phyloP scores from a whole-genome alignment of 2,113 vertebrate genomes.

The Stigmatopora nigra region DNA sequence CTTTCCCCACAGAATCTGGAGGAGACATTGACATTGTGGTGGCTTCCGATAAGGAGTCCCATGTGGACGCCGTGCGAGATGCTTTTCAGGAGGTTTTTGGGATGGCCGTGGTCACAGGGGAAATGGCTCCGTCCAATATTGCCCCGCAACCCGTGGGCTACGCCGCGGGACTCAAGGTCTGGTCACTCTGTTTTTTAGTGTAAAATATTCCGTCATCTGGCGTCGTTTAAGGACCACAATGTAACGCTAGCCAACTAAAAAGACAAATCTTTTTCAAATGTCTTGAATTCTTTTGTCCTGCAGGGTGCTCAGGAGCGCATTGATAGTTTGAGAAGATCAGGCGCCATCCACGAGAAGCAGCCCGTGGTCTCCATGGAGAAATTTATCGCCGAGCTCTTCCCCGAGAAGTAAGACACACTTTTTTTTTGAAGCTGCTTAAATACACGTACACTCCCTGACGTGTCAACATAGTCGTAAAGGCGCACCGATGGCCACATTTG shows the following conservation, averaged over 20 bases:
- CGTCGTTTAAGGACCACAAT: too few relatives aligned
- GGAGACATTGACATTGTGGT: slow-evolving; percentile 93
- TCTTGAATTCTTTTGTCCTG: slow-evolving; percentile 1
- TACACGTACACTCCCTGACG: background rate
- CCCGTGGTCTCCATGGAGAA: slow-evolving; percentile 88
- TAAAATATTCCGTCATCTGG: too few relatives aligned
- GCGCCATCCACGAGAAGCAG: slow-evolving; percentile 90
- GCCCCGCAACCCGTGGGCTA: slow-evolving; percentile 94
- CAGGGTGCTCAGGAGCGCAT: slow-evolving; percentile 96
- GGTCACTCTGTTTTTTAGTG: slow-evolving; percentile 10
- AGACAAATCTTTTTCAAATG: background rate
- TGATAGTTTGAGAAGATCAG: slow-evolving; percentile 78
- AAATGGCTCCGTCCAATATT: slow-evolving; percentile 87
- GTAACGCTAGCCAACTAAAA: too few relatives aligned
- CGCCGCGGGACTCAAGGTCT: slow-evolving; percentile 92
- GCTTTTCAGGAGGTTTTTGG: slow-evolving; percentile 98
- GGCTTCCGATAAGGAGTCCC: slow-evolving; percentile 84
- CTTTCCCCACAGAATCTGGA: slow-evolving; percentile 76
- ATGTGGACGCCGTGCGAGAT: slow-evolving; percentile 84
- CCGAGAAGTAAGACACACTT: slow-evolving; percentile 81
- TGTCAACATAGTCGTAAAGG: background rate
- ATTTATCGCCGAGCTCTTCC: slow-evolving; percentile 94
- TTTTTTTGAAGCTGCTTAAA: background rate
- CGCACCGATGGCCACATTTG: background rate
- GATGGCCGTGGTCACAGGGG: slow-evolving; percentile 86